Percentiles rank a stretch among this genome's conserved stretches.
phyloP scores from a whole-genome alignment of 1,140 invertebrate species.

The Zelostemma sp. region DNA sequence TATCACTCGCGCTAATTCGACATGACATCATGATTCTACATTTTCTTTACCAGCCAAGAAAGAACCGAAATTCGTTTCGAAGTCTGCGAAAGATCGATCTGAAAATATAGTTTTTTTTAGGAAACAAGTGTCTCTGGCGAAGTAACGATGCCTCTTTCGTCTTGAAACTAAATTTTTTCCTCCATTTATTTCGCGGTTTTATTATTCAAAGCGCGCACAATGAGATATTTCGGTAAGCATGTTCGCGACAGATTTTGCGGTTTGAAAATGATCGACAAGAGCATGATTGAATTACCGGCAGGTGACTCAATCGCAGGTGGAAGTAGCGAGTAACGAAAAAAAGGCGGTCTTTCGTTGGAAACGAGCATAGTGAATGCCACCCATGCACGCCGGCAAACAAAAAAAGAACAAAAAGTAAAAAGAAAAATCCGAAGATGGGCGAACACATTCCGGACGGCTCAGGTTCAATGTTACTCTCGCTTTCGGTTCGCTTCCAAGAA shows the following conservation, averaged over 20 bases:
- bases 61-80: neutral
- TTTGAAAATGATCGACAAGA: too few relatives aligned
- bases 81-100: too few relatives aligned
- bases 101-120: too few relatives aligned
- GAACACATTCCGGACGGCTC: constrained; percentile 44
- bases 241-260: too few relatives aligned
- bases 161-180: too few relatives aligned
- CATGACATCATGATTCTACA: constrained; percentile 15
- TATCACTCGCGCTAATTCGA: constrained; percentile 43
- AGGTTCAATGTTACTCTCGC: constrained; percentile 59
- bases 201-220: too few relatives aligned
- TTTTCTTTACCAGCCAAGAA: neutral
- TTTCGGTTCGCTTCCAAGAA: constrained; percentile 53
- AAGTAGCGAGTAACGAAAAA: neutral
- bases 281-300: neutral
- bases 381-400: neutral
- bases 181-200: too few relatives aligned
- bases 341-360: neutral
- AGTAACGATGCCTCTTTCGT: too few relatives aligned
- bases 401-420: constrained; percentile 4
- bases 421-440: constrained; percentile 8
- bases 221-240: too few relatives aligned
- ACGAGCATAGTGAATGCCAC: neutral
- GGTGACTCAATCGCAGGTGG: neutral
- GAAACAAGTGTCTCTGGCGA: too few relatives aligned